These are phyloP conservation scores for Heliothis subflexa DNA, from an alignment of 1,140 invertebrate species.

Conservation along the genomic window DNA sequence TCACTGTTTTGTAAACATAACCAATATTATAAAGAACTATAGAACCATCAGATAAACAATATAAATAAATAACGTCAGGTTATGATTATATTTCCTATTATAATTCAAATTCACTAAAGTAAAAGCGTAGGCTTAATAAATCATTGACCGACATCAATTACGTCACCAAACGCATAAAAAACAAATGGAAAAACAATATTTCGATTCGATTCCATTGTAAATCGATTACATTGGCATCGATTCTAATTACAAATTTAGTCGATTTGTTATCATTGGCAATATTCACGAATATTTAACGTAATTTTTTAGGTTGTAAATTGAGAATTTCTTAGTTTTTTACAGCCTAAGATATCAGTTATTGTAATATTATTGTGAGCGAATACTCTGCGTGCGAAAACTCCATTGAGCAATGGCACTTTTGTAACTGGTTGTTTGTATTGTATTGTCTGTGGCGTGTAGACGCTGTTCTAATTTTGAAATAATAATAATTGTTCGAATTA, in stretches of 20 bases:
- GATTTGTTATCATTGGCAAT: slow-evolving; percentile 45
- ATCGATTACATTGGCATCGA: slow-evolving; percentile 53
- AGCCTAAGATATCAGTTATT: slow-evolving; percentile 37
- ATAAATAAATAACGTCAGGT: neutral
- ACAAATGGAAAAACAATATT: slow-evolving; percentile 38
- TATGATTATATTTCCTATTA: too few relatives aligned
- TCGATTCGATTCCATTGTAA: slow-evolving; percentile 28
- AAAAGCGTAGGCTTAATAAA: slow-evolving; percentile 32
- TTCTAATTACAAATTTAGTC: slow-evolving; percentile 48
- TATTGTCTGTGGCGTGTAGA: slow-evolving; percentile 59
- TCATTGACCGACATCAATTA: slow-evolving; percentile 24
- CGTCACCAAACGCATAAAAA: slow-evolving; percentile 32
- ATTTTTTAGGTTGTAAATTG: neutral
- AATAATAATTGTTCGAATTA: slow-evolving; percentile 49
- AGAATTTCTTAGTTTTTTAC: slow-evolving; percentile 8
- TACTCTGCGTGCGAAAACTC: slow-evolving; percentile 66
- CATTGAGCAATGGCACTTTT: slow-evolving; percentile 62
- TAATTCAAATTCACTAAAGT: slow-evolving; percentile 18
- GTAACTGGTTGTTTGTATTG: slow-evolving; percentile 66
- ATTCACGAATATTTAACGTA: slow-evolving; percentile 58
- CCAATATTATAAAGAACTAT: neutral
- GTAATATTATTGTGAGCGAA: slow-evolving; percentile 48
- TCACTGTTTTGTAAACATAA: neutral
- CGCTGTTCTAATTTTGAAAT: slow-evolving; percentile 65
- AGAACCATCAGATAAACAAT: neutral